Evolutionary conservation across 2,888 invertebrate genomes (phyloP).

Genomic region (Aleiodes leptofemur): DNA sequence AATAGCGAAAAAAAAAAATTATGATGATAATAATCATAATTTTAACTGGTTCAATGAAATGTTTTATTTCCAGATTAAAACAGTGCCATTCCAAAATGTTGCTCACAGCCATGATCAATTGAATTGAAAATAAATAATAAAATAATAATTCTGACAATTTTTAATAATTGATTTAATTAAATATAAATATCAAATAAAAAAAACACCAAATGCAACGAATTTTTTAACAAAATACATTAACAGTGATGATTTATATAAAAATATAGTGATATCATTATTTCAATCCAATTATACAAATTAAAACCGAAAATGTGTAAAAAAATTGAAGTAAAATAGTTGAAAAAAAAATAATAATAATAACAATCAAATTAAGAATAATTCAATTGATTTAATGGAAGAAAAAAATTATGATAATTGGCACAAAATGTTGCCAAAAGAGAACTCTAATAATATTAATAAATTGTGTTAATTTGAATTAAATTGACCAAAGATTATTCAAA

Average conservation of each 20-base stretch:
- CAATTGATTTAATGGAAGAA: not conserved
- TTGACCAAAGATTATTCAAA: slow-evolving; percentile 61
- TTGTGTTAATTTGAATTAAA: slow-evolving; percentile 57
- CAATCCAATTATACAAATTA: slow-evolving; percentile 52
- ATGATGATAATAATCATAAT: not conserved
- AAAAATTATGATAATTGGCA: slow-evolving; percentile 47
- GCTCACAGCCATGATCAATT: slow-evolving; percentile 65
- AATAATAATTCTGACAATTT: not conserved
- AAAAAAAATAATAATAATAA: too few species aligned
- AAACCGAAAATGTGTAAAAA: slow-evolving; percentile 40
- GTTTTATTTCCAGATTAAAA: slow-evolving; percentile 60
- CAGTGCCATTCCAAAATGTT: slow-evolving; percentile 69
- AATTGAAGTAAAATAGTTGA: slow-evolving; percentile 47
- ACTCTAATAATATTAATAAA: slow-evolving; percentile 60
- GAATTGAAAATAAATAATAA: slow-evolving; percentile 32
- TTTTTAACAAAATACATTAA: slow-evolving; percentile 43
- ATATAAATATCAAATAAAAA: slow-evolving; percentile 22
- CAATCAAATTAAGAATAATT: too few species aligned
- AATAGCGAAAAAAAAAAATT: slow-evolving; percentile 5
- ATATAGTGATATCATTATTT: not conserved
- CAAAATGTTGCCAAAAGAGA: slow-evolving; percentile 69
- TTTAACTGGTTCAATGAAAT: slow-evolving; percentile 2
- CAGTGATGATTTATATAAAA: slow-evolving; percentile 35
- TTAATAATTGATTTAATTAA: slow-evolving; percentile 20
- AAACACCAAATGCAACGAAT: slow-evolving; percentile 51